These are phyloP conservation scores for Babylonia areolata DNA, from an alignment of 1,140 invertebrate genomes.

Conservation along the genomic window DNA sequence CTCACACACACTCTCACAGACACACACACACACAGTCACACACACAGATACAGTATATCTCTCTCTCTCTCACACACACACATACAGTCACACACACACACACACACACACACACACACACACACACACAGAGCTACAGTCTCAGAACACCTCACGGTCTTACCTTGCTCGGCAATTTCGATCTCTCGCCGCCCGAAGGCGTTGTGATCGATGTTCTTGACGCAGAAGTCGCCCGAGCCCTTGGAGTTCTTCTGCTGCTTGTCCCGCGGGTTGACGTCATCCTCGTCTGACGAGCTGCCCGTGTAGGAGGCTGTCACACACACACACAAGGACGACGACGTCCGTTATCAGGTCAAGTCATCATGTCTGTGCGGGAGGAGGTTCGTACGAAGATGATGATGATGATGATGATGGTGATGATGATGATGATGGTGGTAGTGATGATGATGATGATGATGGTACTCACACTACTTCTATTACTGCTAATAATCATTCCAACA, in stretches of 20 bases:
- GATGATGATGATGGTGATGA: too few relatives aligned
- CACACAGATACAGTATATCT: too few relatives aligned
- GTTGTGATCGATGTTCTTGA: conserved; percentile 92
- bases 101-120: too few relatives aligned
- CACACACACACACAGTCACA: too few relatives aligned
- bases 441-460: too few relatives aligned
- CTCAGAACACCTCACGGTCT: background rate
- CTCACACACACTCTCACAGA: too few relatives aligned
- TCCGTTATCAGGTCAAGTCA: conserved; percentile 4
- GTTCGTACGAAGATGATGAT: background rate
- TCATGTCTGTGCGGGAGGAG: background rate
- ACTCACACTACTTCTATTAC: too few relatives aligned
- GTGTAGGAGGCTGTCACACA: conserved; percentile 86
- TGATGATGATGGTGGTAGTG: too few relatives aligned
- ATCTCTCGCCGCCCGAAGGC: conserved; percentile 96
- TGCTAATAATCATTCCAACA: too few relatives aligned
- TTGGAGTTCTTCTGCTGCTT: conserved; percentile 89
- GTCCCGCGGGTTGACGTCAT: conserved; percentile 90
- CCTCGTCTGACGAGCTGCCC: conserved; percentile 90
- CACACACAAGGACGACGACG: conserved; percentile 42
- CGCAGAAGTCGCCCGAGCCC: conserved; percentile 91
- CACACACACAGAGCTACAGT: too few relatives aligned
- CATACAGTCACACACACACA: too few relatives aligned
- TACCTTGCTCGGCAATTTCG: conserved; percentile 97
- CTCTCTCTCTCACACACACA: too few relatives aligned